Evolutionary conservation across 2,113 vertebrate genomes (phyloP), one percentile per base, ranked within the genome.

Genomic region (Seriola rivoliana): DNA sequence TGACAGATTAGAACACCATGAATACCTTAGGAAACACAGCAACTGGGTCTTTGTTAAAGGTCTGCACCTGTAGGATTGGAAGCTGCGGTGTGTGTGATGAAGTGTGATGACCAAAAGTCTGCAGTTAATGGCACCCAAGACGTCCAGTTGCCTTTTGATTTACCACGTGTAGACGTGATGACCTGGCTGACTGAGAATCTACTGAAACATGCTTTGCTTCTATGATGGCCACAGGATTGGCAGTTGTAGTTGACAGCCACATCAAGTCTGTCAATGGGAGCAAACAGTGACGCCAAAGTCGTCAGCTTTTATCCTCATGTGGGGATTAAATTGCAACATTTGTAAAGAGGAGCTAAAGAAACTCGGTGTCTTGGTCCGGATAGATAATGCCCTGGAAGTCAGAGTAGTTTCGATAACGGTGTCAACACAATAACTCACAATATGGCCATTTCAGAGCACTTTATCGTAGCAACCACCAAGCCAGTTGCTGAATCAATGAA

Each of bases 341-440:
- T 82, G 54, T 58, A 62, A 63, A 55, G 25, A 69, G 16, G 21
- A 36, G 46, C 36, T 68, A 64, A 76, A 76, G 17, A 1, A 71
- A 62, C 13, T 59, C 2, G 40, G 29, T 40, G 62, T 70, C 63
- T 25, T 78, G 38, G 66, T 71, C 60, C n/a, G 12, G 25, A 44
- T 46, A 82, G 44, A 59, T 50, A 34, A 29, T 75, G 42, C 36
- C 52, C 32, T 69, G 12, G 44, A 67, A 80, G 69, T 75, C 44
- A 19, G 54, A 44, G 14, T 29, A 38, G 52, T 21, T 34, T 54
- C 46, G 75, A 82, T 83, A 75, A 78, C 50, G 58, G 55, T 87
- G 73, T 79, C 59, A 55, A 57, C 54, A 76, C 10, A 32, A 23
- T 44, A 8, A 36, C 66, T 81, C 36, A 68, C 46, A 67, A 42